Percentiles rank a stretch among this genome's conserved stretches.
Evolutionary conservation across 2,888 invertebrate species (phyloP).

Genomic region (Allygus modestus): DNA sequence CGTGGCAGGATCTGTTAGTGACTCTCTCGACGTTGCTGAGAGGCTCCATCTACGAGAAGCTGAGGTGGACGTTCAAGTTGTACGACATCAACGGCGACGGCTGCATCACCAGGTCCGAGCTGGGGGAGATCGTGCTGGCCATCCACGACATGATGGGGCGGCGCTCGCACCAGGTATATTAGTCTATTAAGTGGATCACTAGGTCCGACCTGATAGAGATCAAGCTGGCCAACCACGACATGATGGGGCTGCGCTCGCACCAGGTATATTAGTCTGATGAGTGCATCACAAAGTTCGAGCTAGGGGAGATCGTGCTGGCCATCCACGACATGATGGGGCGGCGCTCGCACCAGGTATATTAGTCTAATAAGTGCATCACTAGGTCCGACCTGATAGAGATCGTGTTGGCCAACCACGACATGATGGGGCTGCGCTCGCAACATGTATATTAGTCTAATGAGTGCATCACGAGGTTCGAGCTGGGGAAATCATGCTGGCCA

Average conservation of each 20-base stretch:
- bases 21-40: constrained; percentile 94
- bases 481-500: constrained; percentile 91
- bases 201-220: constrained; percentile 93
- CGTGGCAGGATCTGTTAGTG: constrained; percentile 94
- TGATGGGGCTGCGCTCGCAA: too few relatives aligned
- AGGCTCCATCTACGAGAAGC: constrained; percentile 95
- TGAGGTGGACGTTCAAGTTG: constrained; percentile 97
- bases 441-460: too few relatives aligned
- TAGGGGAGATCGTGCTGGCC: too few relatives aligned
- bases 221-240: constrained; percentile 93
- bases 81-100: constrained; percentile 98
- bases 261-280: too few relatives aligned
- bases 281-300: too few relatives aligned
- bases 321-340: too few relatives aligned
- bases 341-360: too few relatives aligned
- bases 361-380: too few relatives aligned
- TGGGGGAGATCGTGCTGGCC: constrained; percentile 91
- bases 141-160: constrained; percentile 95
- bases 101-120: constrained; percentile 93
- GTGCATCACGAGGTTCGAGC: constrained; percentile 93
- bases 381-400: too few relatives aligned
- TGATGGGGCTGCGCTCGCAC: too few relatives aligned
- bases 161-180: constrained; percentile 80
- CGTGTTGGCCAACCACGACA: constrained; percentile 85
- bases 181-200: too few relatives aligned